A percentile compares a stretch with the other conserved stretches of the same genome.
These are phyloP conservation scores for Cyclophora punctaria DNA, from an alignment of 2,888 invertebrate species.

Conservation along the genomic window DNA sequence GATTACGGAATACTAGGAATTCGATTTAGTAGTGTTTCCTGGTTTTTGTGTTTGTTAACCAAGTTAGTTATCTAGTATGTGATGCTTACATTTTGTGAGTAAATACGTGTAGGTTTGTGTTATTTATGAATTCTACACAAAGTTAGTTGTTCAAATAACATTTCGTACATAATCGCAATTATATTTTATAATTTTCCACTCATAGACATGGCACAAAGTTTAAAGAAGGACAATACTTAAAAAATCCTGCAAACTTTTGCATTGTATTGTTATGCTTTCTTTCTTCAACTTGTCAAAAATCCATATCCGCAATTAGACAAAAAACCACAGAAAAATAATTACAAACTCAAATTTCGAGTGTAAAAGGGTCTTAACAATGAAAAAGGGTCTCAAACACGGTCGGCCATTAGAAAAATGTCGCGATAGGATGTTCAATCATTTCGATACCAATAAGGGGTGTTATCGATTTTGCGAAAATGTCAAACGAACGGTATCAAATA, in stretches of 20 bases:
- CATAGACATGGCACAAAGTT: neutral
- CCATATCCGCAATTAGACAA: too few relatives aligned
- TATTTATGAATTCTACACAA: too few relatives aligned
- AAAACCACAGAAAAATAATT: conserved; percentile 1
- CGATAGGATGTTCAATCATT: conserved; percentile 76
- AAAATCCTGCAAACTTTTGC: neutral
- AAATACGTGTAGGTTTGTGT: too few relatives aligned
- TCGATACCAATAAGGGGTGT: conserved; percentile 72
- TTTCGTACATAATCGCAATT: too few relatives aligned
- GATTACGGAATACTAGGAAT: too few relatives aligned
- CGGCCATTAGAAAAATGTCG: conserved; percentile 74
- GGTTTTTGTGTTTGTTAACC: too few relatives aligned
- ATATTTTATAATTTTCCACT: too few relatives aligned
- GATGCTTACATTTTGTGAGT: too few relatives aligned
- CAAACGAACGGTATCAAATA: conserved; percentile 58
- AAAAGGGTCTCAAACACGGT: conserved; percentile 69
- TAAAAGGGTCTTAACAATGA: conserved; percentile 49
- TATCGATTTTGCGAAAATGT: conserved; percentile 73
- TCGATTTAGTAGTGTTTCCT: too few relatives aligned
- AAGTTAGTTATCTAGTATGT: too few relatives aligned
- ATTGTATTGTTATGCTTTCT: too few relatives aligned
- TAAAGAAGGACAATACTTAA: neutral
- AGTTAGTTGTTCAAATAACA: too few relatives aligned
- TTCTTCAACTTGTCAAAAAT: neutral
- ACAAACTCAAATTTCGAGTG: conserved; percentile 19